These are phyloP conservation scores for Lycodopsis pacificus DNA, from an alignment of 2,797 vertebrate genomes.

Conservation along the genomic window DNA sequence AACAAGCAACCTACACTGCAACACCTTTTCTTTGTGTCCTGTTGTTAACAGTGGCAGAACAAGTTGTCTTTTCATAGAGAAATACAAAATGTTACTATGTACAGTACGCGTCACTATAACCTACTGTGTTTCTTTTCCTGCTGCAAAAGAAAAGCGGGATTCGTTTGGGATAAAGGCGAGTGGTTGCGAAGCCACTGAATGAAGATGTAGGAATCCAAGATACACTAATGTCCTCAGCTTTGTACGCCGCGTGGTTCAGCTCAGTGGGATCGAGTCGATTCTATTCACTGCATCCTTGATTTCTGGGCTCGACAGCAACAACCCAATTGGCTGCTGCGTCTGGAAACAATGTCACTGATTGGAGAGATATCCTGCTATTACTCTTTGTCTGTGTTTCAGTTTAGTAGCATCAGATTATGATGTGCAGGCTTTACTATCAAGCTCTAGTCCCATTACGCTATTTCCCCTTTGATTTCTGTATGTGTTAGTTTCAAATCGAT, in stretches of 20 bases:
- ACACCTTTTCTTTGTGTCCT: slow-evolving; percentile 30
- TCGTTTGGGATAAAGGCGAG: slow-evolving; percentile 57
- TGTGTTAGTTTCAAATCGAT: slow-evolving; percentile 64
- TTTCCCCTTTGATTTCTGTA: slow-evolving; percentile 55
- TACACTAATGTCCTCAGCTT: slow-evolving; percentile 21
- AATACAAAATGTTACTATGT: slow-evolving; percentile 81
- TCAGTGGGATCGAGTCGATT: slow-evolving; percentile 28
- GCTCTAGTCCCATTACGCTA: slow-evolving; percentile 44
- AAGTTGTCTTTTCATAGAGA: slow-evolving; percentile 66
- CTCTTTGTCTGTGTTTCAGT: slow-evolving; percentile 25
- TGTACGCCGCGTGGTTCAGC: slow-evolving; percentile 30
- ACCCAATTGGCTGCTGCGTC: slow-evolving; percentile 39
- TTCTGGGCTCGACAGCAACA: slow-evolving; percentile 31
- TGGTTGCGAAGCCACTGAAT: slow-evolving; percentile 52
- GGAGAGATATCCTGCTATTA: slow-evolving; percentile 37
- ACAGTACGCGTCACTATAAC: slow-evolving; percentile 69
- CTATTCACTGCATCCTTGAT: slow-evolving; percentile 43
- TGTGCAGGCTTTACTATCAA: slow-evolving; percentile 43
- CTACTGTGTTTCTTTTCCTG: slow-evolving; percentile 52
- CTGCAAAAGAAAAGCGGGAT: slow-evolving; percentile 40
- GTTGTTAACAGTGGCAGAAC: slow-evolving; percentile 55
- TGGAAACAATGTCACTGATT: slow-evolving; percentile 39
- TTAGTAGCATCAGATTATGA: slow-evolving; percentile 29
- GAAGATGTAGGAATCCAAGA: slow-evolving; percentile 39
- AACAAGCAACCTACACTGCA: slow-evolving; percentile 48